Conservation (phyloP, 2,888 invertebrate species). For the Eutolmus rufibarbis region DNA sequence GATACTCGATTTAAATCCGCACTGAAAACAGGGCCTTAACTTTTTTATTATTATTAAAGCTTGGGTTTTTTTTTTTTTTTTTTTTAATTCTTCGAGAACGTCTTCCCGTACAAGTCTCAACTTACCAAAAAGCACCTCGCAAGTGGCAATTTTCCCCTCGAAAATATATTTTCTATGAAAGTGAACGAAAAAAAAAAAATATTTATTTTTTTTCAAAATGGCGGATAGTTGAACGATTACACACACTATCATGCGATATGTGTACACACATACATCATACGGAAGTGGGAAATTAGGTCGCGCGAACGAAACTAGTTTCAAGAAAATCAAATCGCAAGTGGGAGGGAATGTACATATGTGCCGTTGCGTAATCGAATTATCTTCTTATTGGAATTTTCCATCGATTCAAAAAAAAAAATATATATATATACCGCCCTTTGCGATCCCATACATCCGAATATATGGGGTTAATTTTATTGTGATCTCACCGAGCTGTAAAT, state of each 20-base stretch:
- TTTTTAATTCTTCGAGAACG: background rate
- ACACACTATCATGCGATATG: conserved; percentile 20
- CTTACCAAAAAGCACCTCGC: conserved; percentile 1
- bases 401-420: background rate
- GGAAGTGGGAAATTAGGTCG: conserved; percentile 53
- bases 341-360: background rate
- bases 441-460: background rate
- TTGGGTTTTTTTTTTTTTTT: background rate
- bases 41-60: background rate
- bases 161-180: conserved; percentile 5
- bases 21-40: background rate
- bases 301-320: conserved; percentile 49
- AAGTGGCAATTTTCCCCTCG: background rate
- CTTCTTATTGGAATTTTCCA: conserved; percentile 33
- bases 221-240: conserved; percentile 43
- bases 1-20: background rate
- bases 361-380: conserved; percentile 24
- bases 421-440: background rate
- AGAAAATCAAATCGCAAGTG: conserved; percentile 37
- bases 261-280: conserved; percentile 49
- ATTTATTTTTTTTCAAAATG: conserved; percentile 45
- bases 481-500: background rate
- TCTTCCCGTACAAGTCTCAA: background rate
- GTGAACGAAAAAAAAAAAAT: conserved; percentile 17
- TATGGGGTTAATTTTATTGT: background rate